Base-by-base conservation (phyloP, 2,113 vertebrate species). In the Nematolebias whitei region DNA sequence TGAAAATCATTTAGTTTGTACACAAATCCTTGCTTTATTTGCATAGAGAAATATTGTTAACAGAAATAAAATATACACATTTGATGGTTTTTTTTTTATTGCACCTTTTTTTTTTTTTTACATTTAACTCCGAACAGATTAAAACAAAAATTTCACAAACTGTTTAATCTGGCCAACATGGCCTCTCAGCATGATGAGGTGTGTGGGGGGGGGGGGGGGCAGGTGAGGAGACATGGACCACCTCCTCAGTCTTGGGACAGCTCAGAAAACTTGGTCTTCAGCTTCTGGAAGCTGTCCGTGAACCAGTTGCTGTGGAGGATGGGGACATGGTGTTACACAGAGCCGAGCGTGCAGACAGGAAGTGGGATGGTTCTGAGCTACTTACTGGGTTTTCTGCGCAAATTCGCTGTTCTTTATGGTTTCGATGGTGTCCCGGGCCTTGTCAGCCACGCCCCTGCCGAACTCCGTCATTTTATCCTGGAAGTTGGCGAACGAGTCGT, bases 271-370 rank as follows among this genome's bases (percentile, higher is more conserved):
- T 12, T 41, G 8, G 0, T 0, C 76, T 79, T 88, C 0, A 88
- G 0, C 13, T 39, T 66, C 0, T 77, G 54, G 0, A 76, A 1
- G 7, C 35, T 4, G 0, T 72, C 43, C 1, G 1, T 0, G 0
- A 91, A n/a, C 86, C 87, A 92, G 62, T 0, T 53, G 49, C 92
- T 93, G 60, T 15, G 18, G 26, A 44, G n/a, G 10, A 18, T 14
- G 24, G 15, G 14, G n/a, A 43, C 0, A 3, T 35, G 2, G 9
- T 35, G 29, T 3, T 54, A 38, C 3, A 79, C 8, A 62, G 11
- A 49, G 0, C 0, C 1, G 9, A 49, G 15, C 32, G 10, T 12
- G 20, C 20, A 11, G 18, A 43, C 23, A 19, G 11, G 32, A 39
- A 47, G 15, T 41, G 24, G 12, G 1, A 12, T n/a, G 5, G 59